Evolutionary conservation across 2,888 invertebrate species (phyloP), one percentile per base, ranked within the genome.

Genomic region (Pedicia rivosa): DNA sequence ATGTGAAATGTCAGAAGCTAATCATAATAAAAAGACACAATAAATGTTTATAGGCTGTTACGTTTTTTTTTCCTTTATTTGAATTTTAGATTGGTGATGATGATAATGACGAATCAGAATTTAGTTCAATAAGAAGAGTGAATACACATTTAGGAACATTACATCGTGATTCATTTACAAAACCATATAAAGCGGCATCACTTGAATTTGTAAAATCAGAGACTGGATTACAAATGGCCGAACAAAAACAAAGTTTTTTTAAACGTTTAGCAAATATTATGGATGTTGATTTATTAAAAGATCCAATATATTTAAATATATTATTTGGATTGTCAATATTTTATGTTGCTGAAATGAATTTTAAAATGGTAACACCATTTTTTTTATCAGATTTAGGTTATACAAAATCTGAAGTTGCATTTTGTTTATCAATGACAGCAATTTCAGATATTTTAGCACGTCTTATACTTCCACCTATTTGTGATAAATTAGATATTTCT

Each of bases 291-390:
- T 60, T 79, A 49, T 57, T 79, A 36, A 76, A 74, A 62, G 78
- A 78, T 60, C 73, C 72, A 53, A 72, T 74, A 38, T 79, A 77
- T 59, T 63, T 79, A 51, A 79, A 79, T 53, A 67, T 79, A 48
- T 66, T 78, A 43, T 71, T 78, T 40, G 79, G 78, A 6, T 62
- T 78, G 36, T 77, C 78, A 25, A 67, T 78, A 27, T 78, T 77
- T 59, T 79, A 78, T 63, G 75, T 77, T 37, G 78, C 78, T 33
- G 78, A 78, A 53, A 67, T 78, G 55, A 78, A 78, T 51, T 78
- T 78, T 56, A 75, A 78, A 56, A 72, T 75, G 74, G 68, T 75
- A 31, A 74, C 74, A 28, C 75, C 75, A 10, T 76, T 76, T 56
- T 76, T 76, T 53, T 72, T 76, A 44, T 64, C 65, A 32, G 67